Base-by-base conservation (phyloP, 2,888 invertebrate species). In the Ceriagrion tenellum region DNA sequence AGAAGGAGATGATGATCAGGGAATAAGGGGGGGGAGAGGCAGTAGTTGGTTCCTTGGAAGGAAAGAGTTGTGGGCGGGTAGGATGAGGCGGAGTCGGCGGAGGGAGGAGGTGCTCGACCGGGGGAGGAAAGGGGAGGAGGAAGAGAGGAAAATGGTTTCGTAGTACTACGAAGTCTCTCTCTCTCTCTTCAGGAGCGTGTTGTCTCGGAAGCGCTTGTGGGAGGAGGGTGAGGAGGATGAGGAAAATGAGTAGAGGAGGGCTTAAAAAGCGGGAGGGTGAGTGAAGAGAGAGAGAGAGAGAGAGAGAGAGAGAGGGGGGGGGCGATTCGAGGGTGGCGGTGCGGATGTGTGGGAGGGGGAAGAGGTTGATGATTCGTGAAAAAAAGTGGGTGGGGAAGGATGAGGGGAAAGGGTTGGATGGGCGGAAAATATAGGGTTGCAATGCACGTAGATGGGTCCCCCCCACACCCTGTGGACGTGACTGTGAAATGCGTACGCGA, bases 351-450 rank as follows among this genome's bases (percentile, higher is more conserved):
- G 47, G 47, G 26, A 26, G 47, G 12, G 47, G 26, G 35, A 4
- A 35, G 35, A 59, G 55, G 69, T 30, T 40, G 55, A 18, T 55
- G 55, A n/a, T 55, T 55, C 23, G 89, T 55, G 89, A n/a, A 55
- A 55, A 47, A n/a, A 89, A 12, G 89, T 55, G 89, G 55, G 89
- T 26, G 4, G 26, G 26, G 26, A 35, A 12, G 88, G 40, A 40
- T 47, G 6, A 8, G 20, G 55, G n/a, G 55, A 13, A 88, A 88
- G 88, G 35, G 89, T n/a, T 26, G 55, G 89, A 89, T n/a, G 89
- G 47, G 47, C 93, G 47, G 93, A 74, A 93, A 93, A 93, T 69
- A 93, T 93, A 74, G 93, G 93, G 40, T 81, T 69, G 47, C 63
- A 93, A 93, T 26, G 35, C 63, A 93, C 93, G 63, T 69, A 69